Percentiles rank a stretch among this genome's conserved stretches.
phyloP scores from a whole-genome alignment of 2,797 vertebrate species.

The Muscicapa comitata region DNA sequence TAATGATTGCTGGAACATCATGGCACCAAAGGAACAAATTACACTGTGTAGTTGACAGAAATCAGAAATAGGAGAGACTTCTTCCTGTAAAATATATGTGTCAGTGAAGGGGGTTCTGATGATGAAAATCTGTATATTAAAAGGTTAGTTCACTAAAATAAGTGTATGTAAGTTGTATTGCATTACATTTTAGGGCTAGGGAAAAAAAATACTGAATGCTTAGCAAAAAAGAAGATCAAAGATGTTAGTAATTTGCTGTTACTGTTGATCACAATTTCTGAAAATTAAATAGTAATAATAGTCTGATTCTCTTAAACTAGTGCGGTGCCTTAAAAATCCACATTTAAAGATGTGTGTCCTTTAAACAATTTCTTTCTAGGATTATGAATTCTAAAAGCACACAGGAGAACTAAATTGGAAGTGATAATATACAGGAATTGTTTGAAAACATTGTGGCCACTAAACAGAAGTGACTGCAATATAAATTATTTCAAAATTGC shows the following conservation, averaged over 20 bases:
- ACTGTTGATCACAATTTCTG: background rate
- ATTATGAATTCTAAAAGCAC: background rate
- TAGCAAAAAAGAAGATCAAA: background rate
- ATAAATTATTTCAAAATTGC: background rate
- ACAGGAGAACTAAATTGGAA: background rate
- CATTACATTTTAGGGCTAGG: background rate
- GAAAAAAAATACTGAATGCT: background rate
- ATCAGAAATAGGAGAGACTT: background rate
- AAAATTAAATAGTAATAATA: background rate
- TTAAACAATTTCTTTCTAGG: background rate
- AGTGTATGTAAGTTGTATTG: background rate
- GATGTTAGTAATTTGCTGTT: background rate
- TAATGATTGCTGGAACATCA: background rate
- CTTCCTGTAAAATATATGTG: background rate
- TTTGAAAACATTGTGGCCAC: background rate
- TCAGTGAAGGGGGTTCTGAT: background rate
- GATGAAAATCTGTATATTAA: background rate
- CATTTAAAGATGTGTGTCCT: background rate
- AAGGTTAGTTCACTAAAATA: background rate
- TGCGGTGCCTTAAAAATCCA: background rate
- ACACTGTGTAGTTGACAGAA: background rate
- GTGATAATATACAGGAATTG: background rate
- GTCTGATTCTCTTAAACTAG: background rate
- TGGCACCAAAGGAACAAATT: background rate
- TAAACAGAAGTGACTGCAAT: background rate